These are phyloP conservation scores for Catamblyrhynchus diadema DNA, from an alignment of 2,797 vertebrate species.

Conservation along the genomic window DNA sequence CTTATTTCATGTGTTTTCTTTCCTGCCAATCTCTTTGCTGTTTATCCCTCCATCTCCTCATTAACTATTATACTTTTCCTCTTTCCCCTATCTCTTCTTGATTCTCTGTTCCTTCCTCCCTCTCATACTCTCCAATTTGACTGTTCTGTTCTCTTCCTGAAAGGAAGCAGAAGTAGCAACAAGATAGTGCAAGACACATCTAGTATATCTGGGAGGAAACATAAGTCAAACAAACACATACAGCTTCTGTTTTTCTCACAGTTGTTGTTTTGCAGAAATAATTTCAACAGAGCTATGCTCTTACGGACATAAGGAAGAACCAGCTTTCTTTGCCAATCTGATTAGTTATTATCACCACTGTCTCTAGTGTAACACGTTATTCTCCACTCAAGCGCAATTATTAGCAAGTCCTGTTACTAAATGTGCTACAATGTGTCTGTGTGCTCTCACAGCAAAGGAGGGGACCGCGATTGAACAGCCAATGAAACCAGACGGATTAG, in stretches of 20 bases:
- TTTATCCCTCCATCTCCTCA: background rate
- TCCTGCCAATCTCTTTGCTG: background rate
- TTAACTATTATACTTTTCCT: background rate
- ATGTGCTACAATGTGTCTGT: background rate
- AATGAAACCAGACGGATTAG: background rate
- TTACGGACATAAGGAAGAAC: background rate
- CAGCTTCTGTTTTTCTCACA: background rate
- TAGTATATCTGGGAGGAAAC: conserved; percentile 9
- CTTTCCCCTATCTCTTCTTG: background rate
- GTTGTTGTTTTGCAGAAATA: background rate
- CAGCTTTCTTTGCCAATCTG: background rate
- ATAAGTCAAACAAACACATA: background rate
- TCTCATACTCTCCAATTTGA: background rate
- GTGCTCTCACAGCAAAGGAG: background rate
- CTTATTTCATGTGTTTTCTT: background rate
- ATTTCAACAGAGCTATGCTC: background rate
- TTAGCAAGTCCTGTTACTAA: background rate
- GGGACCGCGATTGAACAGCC: background rate
- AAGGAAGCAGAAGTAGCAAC: conserved; percentile 21
- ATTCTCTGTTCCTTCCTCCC: background rate
- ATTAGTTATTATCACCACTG: background rate
- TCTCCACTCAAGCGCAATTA: background rate
- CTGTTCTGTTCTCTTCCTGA: background rate
- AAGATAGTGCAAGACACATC: background rate
- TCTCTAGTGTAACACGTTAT: background rate